Percentiles rank a stretch among this genome's conserved stretches.
These are phyloP conservation scores for Pristionchus entomophagus DNA, from an alignment of 2,888 invertebrate species.

Conservation along the genomic window DNA sequence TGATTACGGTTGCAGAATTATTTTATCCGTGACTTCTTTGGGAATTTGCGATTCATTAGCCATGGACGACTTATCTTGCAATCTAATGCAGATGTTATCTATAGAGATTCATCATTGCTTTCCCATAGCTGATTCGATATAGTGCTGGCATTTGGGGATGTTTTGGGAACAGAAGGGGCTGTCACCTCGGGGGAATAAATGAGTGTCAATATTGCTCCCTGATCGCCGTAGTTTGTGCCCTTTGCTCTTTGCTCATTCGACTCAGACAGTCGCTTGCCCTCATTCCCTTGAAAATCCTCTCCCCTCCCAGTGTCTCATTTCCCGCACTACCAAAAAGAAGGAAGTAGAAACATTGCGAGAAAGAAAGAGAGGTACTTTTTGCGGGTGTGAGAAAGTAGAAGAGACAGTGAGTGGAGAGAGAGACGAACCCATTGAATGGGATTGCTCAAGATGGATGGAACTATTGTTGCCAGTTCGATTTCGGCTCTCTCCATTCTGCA, in stretches of 20 bases:
- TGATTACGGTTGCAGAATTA: no score
- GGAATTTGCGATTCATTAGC: neutral
- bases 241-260: neutral
- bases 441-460: neutral
- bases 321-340: constrained; percentile 25
- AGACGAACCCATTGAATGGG: constrained; percentile 8
- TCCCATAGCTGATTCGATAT: neutral
- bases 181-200: neutral
- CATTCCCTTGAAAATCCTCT: neutral
- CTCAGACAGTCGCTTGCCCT: neutral
- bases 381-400: constrained; percentile 18
- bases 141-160: neutral
- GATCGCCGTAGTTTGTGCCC: neutral
- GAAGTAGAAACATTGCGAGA: constrained; percentile 8
- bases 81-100: neutral
- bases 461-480: no score
- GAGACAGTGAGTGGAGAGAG: neutral
- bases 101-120: neutral
- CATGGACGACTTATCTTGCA: neutral
- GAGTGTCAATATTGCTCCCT: no score
- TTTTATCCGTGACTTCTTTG: neutral
- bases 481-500: no score
- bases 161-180: neutral
- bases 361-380: constrained; percentile 37
- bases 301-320: neutral